Percentiles rank a stretch among this genome's conserved stretches.
Evolutionary conservation across 2,888 invertebrate species (phyloP).

Genomic region (Panopea generosa): DNA sequence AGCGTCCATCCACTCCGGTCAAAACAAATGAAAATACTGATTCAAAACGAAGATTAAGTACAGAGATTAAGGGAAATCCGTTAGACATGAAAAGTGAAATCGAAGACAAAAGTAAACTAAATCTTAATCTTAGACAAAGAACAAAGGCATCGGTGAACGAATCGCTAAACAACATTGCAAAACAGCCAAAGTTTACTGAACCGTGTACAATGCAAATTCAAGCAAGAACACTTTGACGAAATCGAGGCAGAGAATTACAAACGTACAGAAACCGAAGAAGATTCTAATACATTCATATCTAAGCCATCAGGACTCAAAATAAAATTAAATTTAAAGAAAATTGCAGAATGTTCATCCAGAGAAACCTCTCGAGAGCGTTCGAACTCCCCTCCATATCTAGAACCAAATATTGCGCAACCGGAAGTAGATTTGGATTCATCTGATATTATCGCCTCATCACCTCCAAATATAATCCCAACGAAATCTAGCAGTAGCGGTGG

Average conservation of each 20-base stretch:
- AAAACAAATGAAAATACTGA: neutral
- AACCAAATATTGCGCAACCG: conserved; percentile 13
- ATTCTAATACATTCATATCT: conserved; percentile 33
- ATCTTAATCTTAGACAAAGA: conserved; percentile 7
- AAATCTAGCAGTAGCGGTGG: conserved; percentile 6
- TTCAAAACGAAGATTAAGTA: too few species aligned
- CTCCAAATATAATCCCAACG: conserved; percentile 35
- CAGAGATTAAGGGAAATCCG: neutral
- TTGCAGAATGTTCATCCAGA: conserved; percentile 4
- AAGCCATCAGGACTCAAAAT: conserved; percentile 57
- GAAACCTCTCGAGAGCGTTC: conserved; percentile 31
- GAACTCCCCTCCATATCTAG: conserved; percentile 33
- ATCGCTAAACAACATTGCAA: conserved; percentile 55
- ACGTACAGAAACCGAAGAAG: conserved; percentile 20
- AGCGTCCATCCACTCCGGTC: neutral
- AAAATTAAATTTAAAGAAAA: conserved; percentile 53
- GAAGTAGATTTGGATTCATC: conserved; percentile 6
- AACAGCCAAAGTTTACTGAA: conserved; percentile 8
- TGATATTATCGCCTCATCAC: conserved; percentile 9
- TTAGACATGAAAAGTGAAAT: neutral
- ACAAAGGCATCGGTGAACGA: conserved; percentile 57
- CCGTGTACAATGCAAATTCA: neutral
- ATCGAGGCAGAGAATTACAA: conserved; percentile 6
- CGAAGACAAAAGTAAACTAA: neutral
- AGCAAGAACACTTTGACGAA: neutral